Percentiles rank a stretch among this genome's conserved stretches.
phyloP scores from a whole-genome alignment of 2,113 vertebrate genomes.

The Pseudorectes ferrugineus region DNA sequence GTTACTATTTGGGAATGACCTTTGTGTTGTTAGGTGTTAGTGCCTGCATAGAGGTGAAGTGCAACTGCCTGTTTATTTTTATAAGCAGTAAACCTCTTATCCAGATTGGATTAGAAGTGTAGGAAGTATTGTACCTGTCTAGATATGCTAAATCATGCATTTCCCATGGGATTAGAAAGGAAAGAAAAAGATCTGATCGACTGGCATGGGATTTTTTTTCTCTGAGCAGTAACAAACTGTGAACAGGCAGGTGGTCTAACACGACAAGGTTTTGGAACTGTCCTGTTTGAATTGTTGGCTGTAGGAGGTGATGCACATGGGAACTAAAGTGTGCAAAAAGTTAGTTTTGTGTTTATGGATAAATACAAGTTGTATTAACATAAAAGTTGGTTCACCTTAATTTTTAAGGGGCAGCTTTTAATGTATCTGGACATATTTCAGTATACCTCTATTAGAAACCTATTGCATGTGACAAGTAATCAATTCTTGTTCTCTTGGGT shows the following conservation, averaged over 20 bases:
- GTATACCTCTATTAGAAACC: neutral
- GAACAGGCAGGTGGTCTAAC: neutral
- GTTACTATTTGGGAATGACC: neutral
- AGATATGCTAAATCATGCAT: neutral
- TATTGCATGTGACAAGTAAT: neutral
- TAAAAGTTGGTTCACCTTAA: neutral
- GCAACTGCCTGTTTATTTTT: slow-evolving; percentile 23
- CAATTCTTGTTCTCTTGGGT: neutral
- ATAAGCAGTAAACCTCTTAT: slow-evolving; percentile 35
- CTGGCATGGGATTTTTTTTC: neutral
- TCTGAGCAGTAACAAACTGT: neutral
- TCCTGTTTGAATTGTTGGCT: neutral
- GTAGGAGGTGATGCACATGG: neutral
- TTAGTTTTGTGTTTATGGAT: neutral
- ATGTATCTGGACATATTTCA: neutral
- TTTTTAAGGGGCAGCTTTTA: neutral
- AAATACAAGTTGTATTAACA: neutral
- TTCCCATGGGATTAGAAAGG: neutral
- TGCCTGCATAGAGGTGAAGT: neutral
- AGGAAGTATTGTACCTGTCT: neutral
- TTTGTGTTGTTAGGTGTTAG: neutral
- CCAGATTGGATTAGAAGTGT: slow-evolving; percentile 30
- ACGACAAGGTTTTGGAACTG: neutral
- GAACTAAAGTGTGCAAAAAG: neutral
- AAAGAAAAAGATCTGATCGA: neutral